phyloP scores from a whole-genome alignment of 2,113 vertebrate genomes.

The Chaetorhynchus papuensis region DNA sequence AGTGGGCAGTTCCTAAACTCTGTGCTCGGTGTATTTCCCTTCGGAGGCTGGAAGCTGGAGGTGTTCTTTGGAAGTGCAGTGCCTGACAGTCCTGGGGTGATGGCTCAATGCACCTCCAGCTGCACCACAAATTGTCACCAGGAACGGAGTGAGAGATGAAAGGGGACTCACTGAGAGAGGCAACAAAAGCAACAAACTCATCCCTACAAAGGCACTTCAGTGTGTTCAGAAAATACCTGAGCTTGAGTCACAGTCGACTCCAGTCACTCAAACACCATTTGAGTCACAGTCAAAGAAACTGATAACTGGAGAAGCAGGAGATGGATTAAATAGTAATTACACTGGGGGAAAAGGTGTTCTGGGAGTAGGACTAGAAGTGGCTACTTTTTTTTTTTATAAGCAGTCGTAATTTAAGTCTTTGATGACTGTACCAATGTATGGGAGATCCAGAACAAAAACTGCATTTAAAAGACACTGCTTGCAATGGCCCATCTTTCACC shows the following conservation, averaged over 20 bases:
- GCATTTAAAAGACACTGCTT: background rate
- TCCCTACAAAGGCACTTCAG: background rate
- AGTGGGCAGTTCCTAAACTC: background rate
- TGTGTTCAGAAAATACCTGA: background rate
- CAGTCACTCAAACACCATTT: background rate
- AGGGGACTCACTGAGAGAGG: background rate
- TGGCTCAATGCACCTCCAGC: background rate
- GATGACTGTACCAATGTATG: background rate
- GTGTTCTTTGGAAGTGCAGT: background rate
- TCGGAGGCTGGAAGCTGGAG: background rate
- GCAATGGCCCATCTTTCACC: background rate
- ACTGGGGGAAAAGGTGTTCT: background rate
- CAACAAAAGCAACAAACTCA: background rate
- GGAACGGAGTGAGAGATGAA: background rate
- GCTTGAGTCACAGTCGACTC: background rate
- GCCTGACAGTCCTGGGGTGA: background rate
- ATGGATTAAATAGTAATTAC: background rate
- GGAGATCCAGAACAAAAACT: background rate
- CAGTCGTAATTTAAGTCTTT: background rate
- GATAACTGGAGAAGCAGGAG: background rate
- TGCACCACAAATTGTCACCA: background rate
- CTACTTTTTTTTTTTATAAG: background rate
- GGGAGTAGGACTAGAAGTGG: background rate
- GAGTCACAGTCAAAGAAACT: background rate
- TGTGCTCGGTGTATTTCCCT: background rate